Evolutionary conservation across 53 echinoderm and acorn worm species (phyloP).

Genomic region (Arbacia lixula): DNA sequence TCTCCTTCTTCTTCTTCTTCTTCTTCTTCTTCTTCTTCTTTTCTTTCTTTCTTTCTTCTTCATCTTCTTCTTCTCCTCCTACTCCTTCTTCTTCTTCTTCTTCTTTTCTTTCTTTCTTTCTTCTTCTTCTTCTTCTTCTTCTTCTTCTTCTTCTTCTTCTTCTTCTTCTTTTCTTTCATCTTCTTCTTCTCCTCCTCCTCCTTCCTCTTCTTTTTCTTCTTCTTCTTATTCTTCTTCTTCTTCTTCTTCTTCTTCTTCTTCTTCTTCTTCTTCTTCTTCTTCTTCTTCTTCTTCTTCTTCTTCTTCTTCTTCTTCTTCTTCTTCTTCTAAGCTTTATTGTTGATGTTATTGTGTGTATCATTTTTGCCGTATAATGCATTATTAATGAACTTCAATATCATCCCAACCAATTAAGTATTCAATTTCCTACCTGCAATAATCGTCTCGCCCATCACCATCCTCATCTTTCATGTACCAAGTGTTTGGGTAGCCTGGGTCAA

Average conservation of each 20-base stretch:
- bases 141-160: not conserved
- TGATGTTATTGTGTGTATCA: too few relatives aligned
- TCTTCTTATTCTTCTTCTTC: not conserved
- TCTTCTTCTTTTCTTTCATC: not conserved
- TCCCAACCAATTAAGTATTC: too few relatives aligned
- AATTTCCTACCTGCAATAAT: conserved; percentile 92
- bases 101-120: not conserved
- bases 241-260: not conserved
- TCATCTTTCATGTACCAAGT: conserved; percentile 93
- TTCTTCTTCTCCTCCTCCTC: not conserved
- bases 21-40: too few relatives aligned
- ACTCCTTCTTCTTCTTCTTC: not conserved
- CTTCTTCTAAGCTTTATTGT: not conserved
- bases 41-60: too few relatives aligned
- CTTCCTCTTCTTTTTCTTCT: not conserved
- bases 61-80: not conserved
- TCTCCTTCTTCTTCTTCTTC: too few relatives aligned
- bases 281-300: conserved; percentile 3
- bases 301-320: conserved; percentile 17
- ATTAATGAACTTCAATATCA: too few relatives aligned
- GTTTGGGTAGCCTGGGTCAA: conserved; percentile 73
- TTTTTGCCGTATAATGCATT: too few relatives aligned
- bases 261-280: conserved; percentile 9
- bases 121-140: not conserved
- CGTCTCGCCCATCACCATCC: conserved; percentile 84